Evolutionary conservation across 2,888 invertebrate genomes (phyloP).

Genomic region (Ametastegia equiseti): DNA sequence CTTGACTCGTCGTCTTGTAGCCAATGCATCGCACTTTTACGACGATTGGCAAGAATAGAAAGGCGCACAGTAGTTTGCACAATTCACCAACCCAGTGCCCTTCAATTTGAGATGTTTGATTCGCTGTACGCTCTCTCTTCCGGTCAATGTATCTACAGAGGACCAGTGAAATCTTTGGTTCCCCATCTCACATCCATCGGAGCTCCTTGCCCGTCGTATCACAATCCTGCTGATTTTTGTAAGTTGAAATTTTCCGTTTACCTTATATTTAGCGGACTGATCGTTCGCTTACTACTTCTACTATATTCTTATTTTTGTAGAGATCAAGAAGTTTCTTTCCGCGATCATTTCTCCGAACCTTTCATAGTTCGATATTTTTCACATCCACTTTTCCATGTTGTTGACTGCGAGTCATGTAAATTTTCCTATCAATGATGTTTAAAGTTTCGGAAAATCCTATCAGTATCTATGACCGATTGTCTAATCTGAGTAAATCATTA

Average conservation of each 20-base stretch:
- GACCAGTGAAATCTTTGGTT: slow-evolving; percentile 84
- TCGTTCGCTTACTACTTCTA: too few species aligned
- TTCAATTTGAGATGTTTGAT: slow-evolving; percentile 95
- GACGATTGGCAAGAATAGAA: slow-evolving; percentile 86
- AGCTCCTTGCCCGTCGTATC: slow-evolving; percentile 92
- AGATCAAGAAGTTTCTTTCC: background rate
- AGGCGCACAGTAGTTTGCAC: slow-evolving; percentile 95
- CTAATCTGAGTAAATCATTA: background rate
- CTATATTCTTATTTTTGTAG: too few species aligned
- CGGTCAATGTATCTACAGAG: slow-evolving; percentile 92
- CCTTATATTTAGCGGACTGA: background rate
- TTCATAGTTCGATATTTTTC: too few species aligned
- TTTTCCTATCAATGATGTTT: slow-evolving; percentile 20
- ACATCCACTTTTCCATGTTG: background rate
- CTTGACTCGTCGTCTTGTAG: slow-evolving; percentile 93
- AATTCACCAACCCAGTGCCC: slow-evolving; percentile 95
- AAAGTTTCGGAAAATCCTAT: background rate
- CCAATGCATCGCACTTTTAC: slow-evolving; percentile 89
- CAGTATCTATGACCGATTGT: background rate
- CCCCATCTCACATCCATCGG: slow-evolving; percentile 88
- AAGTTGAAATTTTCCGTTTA: slow-evolving; percentile 74
- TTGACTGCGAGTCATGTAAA: background rate
- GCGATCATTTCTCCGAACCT: background rate
- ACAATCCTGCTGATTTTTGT: slow-evolving; percentile 98
- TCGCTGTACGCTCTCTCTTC: slow-evolving; percentile 90